Evolutionary conservation across 2,113 vertebrate species (phyloP), one percentile per base, ranked within the genome.

Genomic region (Rhinogobius similis): DNA sequence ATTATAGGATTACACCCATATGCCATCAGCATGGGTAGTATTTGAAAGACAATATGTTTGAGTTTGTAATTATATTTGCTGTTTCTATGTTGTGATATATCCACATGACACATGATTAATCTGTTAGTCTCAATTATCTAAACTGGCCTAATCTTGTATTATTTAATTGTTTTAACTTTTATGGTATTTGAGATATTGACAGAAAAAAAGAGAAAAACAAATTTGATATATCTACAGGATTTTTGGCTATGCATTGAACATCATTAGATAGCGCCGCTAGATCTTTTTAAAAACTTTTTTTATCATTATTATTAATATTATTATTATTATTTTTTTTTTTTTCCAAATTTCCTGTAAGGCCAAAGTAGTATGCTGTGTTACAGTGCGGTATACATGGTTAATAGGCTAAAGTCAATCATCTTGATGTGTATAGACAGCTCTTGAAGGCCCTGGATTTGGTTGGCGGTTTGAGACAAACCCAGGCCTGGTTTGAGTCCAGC

Each of bases 401-500:
- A 58, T 58, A 9, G 55, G 13, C 55, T 29, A 29, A 29, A 58
- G 26, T 29, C 55, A 29, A 26, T 58, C 36, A 76, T 78, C 65
- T 63, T 67, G 80, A 79, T 72, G 24, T 10, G 78, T 62, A 81
- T 67, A 67, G 48, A 61, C 64, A 77, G 82, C 32, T 5, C 48
- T 21, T 58, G 7, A 52, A 77, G 62, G 46, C 58, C 73, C 67
- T 14, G 62, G 70, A 44, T 76, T 77, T 67, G 63, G 21, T 61
- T 73, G 58, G 16, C 69, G 78, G 59, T 46, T 36, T 76, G 69
- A 78, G 73, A 82, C 65, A 67, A 78, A 68, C 65, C 56, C 39
- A 44, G 61, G 63, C 76, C 78, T 84, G 83, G 66, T 80, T 65
- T 71, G 79, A 86, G 72, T 76, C 73, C 83, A 89, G 75, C 64